Percentiles rank a stretch among this genome's conserved stretches.
These are phyloP conservation scores for Sepioteuthis lessoniana DNA, from an alignment of 2,888 invertebrate genomes.

Conservation along the genomic window DNA sequence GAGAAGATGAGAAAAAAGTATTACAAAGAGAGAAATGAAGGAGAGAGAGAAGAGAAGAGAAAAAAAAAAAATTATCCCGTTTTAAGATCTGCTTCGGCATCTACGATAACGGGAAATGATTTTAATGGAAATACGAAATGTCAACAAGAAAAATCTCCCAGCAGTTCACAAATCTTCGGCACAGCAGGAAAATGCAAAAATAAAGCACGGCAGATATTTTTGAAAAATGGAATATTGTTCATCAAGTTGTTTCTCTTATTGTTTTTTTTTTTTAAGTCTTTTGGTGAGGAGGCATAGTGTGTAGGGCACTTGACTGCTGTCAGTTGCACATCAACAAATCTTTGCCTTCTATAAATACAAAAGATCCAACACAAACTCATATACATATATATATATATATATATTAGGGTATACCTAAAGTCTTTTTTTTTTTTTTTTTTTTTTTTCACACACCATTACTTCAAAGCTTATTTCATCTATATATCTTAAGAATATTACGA, in stretches of 20 bases:
- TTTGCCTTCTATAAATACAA: neutral
- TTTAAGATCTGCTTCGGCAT: neutral
- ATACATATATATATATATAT: too few species aligned
- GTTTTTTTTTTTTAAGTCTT: neutral
- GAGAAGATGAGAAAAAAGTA: neutral
- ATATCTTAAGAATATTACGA: too few species aligned
- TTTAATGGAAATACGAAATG: constrained; percentile 8
- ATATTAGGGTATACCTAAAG: too few species aligned
- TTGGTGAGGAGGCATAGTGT: neutral
- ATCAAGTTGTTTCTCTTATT: neutral
- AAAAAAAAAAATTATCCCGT: neutral
- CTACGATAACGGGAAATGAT: neutral
- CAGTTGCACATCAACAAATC: neutral
- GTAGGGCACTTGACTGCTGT: neutral
- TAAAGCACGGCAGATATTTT: neutral
- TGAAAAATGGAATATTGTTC: neutral
- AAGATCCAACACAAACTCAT: neutral
- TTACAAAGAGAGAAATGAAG: neutral
- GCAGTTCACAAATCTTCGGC: neutral
- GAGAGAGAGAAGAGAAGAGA: neutral
- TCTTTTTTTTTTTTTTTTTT: too few species aligned
- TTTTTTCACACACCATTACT: too few species aligned
- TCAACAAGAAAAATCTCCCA: neutral
- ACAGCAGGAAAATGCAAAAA: neutral
- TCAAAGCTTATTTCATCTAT: too few species aligned